A percentile compares a stretch with the other conserved stretches of the same genome.
These are phyloP conservation scores for Diplodus sargus DNA, from an alignment of 2,797 vertebrate species.

Conservation along the genomic window DNA sequence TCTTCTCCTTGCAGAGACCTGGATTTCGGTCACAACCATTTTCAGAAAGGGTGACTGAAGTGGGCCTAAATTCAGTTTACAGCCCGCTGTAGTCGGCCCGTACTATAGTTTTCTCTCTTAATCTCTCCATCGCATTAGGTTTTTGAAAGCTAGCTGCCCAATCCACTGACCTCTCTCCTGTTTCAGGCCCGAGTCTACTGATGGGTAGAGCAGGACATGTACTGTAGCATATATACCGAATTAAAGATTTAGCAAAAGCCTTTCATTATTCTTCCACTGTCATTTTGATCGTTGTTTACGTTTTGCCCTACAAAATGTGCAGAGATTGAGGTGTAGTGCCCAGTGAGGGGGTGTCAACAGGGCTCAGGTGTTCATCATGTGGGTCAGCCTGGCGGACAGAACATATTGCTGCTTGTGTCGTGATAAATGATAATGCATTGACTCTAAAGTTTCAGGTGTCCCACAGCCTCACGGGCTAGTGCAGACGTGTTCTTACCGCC, in stretches of 20 bases:
- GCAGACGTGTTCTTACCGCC: slow-evolving; percentile 84
- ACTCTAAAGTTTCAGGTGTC: background rate
- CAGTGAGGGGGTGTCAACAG: background rate
- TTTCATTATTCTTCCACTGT: background rate
- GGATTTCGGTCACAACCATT: background rate
- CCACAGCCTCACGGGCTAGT: too few relatives aligned
- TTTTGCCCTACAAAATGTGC: too few relatives aligned
- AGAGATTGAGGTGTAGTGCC: too few relatives aligned
- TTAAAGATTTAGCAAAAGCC: background rate
- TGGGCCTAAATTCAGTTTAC: background rate
- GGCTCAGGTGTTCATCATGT: too few relatives aligned
- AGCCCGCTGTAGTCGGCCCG: background rate
- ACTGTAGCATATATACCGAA: too few relatives aligned
- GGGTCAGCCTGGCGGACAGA: too few relatives aligned
- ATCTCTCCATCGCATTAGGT: background rate
- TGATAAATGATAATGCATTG: too few relatives aligned
- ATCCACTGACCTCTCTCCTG: background rate
- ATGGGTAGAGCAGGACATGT: too few relatives aligned
- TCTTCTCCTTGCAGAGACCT: background rate
- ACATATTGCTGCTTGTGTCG: background rate
- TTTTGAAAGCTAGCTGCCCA: background rate
- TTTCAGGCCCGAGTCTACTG: background rate
- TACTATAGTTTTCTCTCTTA: background rate
- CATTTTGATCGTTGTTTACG: background rate
- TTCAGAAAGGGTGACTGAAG: background rate